These are phyloP conservation scores for Microctonus hyperodae DNA, from an alignment of 2,888 invertebrate genomes.

Conservation along the genomic window DNA sequence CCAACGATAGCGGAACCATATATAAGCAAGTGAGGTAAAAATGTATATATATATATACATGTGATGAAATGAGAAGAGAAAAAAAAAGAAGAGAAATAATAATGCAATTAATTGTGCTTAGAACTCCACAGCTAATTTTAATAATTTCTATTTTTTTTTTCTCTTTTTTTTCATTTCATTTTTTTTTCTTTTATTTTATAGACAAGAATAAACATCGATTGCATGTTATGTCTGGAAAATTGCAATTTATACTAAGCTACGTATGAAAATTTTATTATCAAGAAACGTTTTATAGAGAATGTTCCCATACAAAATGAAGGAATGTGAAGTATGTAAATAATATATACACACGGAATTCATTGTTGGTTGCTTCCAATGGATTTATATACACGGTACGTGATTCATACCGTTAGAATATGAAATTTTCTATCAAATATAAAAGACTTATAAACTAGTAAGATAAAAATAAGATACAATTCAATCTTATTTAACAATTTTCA, in stretches of 20 bases:
- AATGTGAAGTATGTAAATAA: neutral
- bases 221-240: neutral
- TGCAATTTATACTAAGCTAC: neutral
- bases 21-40: conserved; percentile 6
- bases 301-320: neutral
- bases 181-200: neutral
- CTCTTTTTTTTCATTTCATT: neutral
- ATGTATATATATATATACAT: neutral
- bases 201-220: neutral
- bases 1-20: conserved; percentile 17
- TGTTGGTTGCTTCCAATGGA: neutral
- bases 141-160: neutral
- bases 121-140: neutral
- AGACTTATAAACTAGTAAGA: neutral
- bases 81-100: neutral
- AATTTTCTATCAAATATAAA: conserved; percentile 2
- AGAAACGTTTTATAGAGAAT: conserved; percentile 6
- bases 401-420: neutral
- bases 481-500: too few species aligned
- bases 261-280: neutral
- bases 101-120: neutral
- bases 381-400: neutral
- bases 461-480: too few species aligned
- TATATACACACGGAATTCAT: neutral
- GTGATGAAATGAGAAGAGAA: neutral